Evolutionary conservation across 2,113 vertebrate genomes (phyloP).

Genomic region (Motacilla tschutschensis): DNA sequence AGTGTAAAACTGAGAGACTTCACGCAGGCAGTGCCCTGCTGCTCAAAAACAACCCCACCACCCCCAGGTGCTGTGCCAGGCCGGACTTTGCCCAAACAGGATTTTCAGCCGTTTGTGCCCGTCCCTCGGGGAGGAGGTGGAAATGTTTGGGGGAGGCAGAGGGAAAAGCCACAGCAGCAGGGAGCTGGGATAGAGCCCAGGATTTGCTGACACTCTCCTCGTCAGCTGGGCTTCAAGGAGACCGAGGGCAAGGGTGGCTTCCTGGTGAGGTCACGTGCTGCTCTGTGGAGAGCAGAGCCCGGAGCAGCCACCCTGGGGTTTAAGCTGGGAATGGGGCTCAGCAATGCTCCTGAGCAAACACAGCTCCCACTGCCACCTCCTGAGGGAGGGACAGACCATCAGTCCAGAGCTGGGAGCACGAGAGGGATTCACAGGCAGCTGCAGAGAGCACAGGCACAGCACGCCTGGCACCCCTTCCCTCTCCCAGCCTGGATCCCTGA

Average conservation of each 20-base stretch:
- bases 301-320: not conserved
- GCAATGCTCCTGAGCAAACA: accelerated
- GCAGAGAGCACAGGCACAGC: not conserved
- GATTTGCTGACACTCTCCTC: not conserved
- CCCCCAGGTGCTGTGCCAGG: not conserved
- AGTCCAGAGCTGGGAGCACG: accelerated
- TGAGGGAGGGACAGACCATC: accelerated
- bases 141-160: not conserved
- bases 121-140: not conserved
- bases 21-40: not conserved
- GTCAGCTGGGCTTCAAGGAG: accelerated
- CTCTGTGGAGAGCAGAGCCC: not conserved
- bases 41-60: not conserved
- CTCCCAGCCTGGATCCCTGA: not conserved
- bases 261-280: not conserved
- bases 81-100: not conserved
- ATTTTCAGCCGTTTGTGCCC: not conserved
- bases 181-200: not conserved
- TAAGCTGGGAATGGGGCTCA: not conserved
- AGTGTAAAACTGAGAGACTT: not conserved
- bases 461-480: not conserved
- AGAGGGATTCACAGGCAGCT: not conserved
- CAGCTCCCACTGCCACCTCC: not conserved
- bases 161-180: not conserved
- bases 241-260: not conserved